Evolutionary conservation across 1,140 invertebrate genomes (phyloP), one percentile per base, ranked within the genome.

Genomic region (Drosophila kohkoa): DNA sequence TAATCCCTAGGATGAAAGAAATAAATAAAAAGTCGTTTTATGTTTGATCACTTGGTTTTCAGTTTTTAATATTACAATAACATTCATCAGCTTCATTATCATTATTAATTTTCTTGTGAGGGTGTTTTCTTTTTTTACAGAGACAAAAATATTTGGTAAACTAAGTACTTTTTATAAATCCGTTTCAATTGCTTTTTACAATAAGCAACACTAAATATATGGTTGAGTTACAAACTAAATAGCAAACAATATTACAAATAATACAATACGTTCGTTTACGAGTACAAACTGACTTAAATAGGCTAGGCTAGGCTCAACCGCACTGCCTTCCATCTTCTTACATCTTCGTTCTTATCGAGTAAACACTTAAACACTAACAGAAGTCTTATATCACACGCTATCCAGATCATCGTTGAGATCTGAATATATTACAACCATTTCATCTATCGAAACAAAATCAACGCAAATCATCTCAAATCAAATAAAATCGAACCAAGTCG

Each of bases 121-220:
- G 59, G 60, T 68, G n/a, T 87, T 55, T 60, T 46, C 38, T 55
- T 66, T 80, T 82, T 77, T 71, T 83, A 83, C 83, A 87, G 83
- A 88, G 80, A 83, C 66, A 82, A 68, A 79, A 66, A 79, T 89
- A 89, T 89, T 89, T 89, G 85, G 85, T 89, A 89, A 89, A 89
- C 81, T 85, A 89, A 89, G 85, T 89, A 89, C 85, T 89, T 89
- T 89, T 89, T 85, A 89, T 89, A 89, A 89, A 89, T 90, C 85
- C 81, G 81, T 85, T 89, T 89, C 67, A 68, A 69, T 52, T 83
- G 85, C 83, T 83, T 81, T 77, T 77, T 67, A 74, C 62, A 69
- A 69, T 67, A 88, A 83, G 80, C 83, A 87, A 77, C 70, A 62
- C 69, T 79, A 67, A 72, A 68, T 30, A 69, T 65, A 64, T 60